phyloP scores from a whole-genome alignment of 2,888 invertebrate species.

The Hipparchia sbordonii region DNA sequence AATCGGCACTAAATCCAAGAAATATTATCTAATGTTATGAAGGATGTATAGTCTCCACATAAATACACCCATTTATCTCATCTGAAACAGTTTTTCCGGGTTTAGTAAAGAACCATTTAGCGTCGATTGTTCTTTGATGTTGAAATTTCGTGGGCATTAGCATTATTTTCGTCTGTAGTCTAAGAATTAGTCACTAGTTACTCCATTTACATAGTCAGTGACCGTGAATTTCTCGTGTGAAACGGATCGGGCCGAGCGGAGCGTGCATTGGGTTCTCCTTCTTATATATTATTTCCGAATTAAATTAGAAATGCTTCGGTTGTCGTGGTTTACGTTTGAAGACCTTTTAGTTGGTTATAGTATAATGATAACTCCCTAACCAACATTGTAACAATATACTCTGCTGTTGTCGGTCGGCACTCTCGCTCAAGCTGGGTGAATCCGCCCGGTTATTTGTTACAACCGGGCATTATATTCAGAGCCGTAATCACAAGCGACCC shows the following conservation, averaged over 20 bases:
- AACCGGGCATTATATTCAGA: no score
- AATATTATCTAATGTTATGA: not conserved
- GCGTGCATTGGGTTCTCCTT: slow-evolving; percentile 54
- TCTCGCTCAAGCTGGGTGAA: no score
- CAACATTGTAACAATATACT: no score
- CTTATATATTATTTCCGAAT: slow-evolving; percentile 60
- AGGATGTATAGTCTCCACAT: not conserved
- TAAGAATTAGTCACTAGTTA: slow-evolving; percentile 64
- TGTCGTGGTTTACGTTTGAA: slow-evolving; percentile 32
- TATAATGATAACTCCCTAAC: no score
- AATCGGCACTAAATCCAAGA: no score
- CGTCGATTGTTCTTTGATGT: slow-evolving; percentile 21
- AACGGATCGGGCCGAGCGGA: slow-evolving; percentile 64
- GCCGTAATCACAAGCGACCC: no score
- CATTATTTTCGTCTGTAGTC: slow-evolving; percentile 44
- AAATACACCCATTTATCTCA: not conserved
- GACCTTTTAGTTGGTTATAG: slow-evolving; percentile 5
- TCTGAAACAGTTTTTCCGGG: not conserved
- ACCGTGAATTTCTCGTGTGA: slow-evolving; percentile 82
- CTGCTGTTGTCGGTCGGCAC: no score
- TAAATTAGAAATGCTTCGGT: slow-evolving; percentile 63
- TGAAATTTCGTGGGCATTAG: slow-evolving; percentile 36
- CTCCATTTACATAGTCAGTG: slow-evolving; percentile 78
- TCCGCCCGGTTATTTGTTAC: no score
- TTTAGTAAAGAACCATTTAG: slow-evolving; percentile 15